A percentile compares a stretch with the other conserved stretches of the same genome.
Evolutionary conservation across 2,113 vertebrate species (phyloP).

Genomic region (Hystrix brachyura): DNA sequence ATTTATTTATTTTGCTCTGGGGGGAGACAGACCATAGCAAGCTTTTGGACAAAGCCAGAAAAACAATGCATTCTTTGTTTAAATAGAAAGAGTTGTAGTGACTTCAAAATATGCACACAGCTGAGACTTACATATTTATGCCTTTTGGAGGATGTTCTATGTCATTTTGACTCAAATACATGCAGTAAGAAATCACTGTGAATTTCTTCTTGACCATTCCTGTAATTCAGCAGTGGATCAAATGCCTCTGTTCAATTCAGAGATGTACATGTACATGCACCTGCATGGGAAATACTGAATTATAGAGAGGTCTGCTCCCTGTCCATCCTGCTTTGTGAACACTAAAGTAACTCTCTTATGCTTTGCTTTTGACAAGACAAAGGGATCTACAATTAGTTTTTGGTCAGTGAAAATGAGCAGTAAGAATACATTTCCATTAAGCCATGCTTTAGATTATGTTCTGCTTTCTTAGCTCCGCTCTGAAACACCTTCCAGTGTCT

Average conservation of each 20-base stretch:
- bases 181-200: neutral
- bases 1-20: slow-evolving; percentile 53
- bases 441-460: slow-evolving; percentile 23
- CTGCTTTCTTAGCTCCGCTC: neutral
- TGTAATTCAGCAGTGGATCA: neutral
- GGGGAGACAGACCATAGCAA: neutral
- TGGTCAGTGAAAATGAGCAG: slow-evolving; percentile 45
- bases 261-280: neutral
- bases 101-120: slow-evolving; percentile 24
- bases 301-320: neutral
- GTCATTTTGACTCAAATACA: slow-evolving; percentile 31
- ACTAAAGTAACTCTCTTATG: neutral
- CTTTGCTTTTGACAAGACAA: slow-evolving; percentile 48
- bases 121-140: slow-evolving; percentile 48
- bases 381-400: slow-evolving; percentile 15
- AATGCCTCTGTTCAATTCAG: slow-evolving; percentile 11
- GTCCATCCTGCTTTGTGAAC: neutral
- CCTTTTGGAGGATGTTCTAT: neutral
- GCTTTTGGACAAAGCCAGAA: neutral
- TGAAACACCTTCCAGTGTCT: neutral
- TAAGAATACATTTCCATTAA: slow-evolving; percentile 29
- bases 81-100: slow-evolving; percentile 17
- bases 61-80: slow-evolving; percentile 24
- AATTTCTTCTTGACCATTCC: slow-evolving; percentile 35
- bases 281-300: neutral